Conservation (phyloP, 2,888 invertebrate genomes). For the Scaptomyza polygonia region DNA sequence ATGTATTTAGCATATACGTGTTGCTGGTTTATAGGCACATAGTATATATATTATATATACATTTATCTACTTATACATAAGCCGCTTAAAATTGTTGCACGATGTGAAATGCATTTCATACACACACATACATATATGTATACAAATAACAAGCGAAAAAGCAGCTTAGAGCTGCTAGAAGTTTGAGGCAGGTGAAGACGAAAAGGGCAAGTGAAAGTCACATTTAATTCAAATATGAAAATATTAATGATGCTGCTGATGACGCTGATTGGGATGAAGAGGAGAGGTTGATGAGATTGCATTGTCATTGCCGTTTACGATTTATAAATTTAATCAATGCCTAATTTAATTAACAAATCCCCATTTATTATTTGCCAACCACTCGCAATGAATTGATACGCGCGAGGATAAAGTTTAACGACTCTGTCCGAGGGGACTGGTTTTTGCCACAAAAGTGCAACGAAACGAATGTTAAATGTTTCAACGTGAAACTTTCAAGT, state of each 20-base stretch:
- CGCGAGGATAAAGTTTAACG: conserved; percentile 43
- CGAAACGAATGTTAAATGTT: conserved; percentile 3
- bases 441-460: conserved; percentile 17
- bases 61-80: conserved; percentile 47
- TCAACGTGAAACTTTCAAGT: too few species aligned
- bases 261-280: conserved; percentile 5
- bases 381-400: conserved; percentile 19
- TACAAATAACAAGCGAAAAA: conserved; percentile 42
- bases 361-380: conserved; percentile 24
- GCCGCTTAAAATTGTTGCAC: conserved; percentile 61
- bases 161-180: conserved; percentile 41
- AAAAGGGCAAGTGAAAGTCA: conserved; percentile 47
- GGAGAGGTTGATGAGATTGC: conserved; percentile 31
- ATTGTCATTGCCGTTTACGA: conserved; percentile 63
- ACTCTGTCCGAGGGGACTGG: conserved; percentile 20
- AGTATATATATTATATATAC: conserved; percentile 9
- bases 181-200: neutral
- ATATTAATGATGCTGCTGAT: conserved; percentile 8
- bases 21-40: conserved; percentile 9
- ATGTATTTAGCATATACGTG: conserved; percentile 50
- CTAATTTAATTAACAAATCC: conserved; percentile 69
- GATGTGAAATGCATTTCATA: conserved; percentile 43
- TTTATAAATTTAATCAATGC: conserved; percentile 65
- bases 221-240: conserved; percentile 13
- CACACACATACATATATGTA: neutral